phyloP scores from a whole-genome alignment of 2,888 invertebrate genomes.

The Hirtodrosophila cameraria region DNA sequence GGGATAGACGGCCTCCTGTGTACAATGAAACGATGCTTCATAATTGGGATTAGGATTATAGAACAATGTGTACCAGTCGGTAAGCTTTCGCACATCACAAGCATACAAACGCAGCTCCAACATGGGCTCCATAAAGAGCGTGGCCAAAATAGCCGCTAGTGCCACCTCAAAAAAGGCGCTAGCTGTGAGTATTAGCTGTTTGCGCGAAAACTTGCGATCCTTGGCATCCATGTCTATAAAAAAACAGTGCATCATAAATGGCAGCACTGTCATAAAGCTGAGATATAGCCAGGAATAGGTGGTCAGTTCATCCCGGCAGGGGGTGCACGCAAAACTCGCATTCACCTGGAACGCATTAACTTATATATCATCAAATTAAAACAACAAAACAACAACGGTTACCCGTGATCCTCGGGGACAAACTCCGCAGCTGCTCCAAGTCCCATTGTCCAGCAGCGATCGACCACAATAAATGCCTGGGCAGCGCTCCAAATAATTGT shows the following conservation, averaged over 20 bases:
- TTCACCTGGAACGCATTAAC: constrained; percentile 68
- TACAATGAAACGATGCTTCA: constrained; percentile 89
- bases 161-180: constrained; percentile 93
- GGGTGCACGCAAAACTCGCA: constrained; percentile 89
- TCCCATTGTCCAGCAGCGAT: constrained; percentile 87
- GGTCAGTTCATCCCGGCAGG: constrained; percentile 90
- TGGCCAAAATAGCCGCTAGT: constrained; percentile 89
- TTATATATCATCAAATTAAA: neutral
- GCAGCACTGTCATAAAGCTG: constrained; percentile 96
- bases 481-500: constrained; percentile 70
- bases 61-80: constrained; percentile 98
- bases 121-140: constrained; percentile 92
- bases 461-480: constrained; percentile 85
- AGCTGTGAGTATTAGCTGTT: constrained; percentile 90
- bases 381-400: constrained; percentile 82
- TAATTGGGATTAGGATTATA: constrained; percentile 97
- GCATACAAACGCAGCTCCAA: constrained; percentile 91
- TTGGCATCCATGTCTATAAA: constrained; percentile 94
- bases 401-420: constrained; percentile 93
- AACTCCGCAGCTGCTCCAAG: constrained; percentile 92
- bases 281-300: constrained; percentile 97
- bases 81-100: constrained; percentile 91
- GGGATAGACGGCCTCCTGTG: constrained; percentile 99
- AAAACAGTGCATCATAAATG: constrained; percentile 95
- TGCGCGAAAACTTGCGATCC: constrained; percentile 90